phyloP scores from a whole-genome alignment of 1,140 invertebrate genomes.

The Caenorhabditis briggsae region DNA sequence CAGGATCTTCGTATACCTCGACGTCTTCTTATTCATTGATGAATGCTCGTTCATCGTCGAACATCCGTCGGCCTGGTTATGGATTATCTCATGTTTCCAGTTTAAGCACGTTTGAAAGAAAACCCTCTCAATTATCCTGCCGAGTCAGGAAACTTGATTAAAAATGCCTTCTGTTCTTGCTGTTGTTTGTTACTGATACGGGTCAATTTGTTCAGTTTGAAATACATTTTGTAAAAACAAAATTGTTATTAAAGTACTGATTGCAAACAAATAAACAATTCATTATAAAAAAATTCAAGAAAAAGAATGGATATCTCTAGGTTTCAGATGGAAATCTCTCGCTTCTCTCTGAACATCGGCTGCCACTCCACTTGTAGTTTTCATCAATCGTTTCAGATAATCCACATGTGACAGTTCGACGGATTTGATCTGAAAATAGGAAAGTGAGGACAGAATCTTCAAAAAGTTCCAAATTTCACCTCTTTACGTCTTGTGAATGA shows the following conservation, averaged over 20 bases:
- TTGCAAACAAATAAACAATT: neutral
- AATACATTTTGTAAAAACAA: neutral
- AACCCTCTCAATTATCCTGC: constrained; percentile 50
- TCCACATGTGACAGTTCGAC: constrained; percentile 22
- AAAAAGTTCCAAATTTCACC: neutral
- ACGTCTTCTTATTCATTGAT: constrained; percentile 63
- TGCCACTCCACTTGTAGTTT: neutral
- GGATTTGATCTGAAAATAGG: constrained; percentile 1
- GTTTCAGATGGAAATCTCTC: neutral
- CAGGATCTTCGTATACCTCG: constrained; percentile 56
- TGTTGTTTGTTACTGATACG: neutral
- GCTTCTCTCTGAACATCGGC: constrained; percentile 37
- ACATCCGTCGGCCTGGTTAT: constrained; percentile 70
- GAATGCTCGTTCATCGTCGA: constrained; percentile 61
- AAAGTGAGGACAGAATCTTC: neutral
- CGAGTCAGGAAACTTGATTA: constrained; percentile 21
- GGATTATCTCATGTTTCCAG: constrained; percentile 70
- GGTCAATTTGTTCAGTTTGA: neutral
- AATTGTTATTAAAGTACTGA: neutral
- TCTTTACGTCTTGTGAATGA: constrained; percentile 18
- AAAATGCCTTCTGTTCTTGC: neutral
- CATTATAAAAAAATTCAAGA: constrained; percentile 8
- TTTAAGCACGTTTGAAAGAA: constrained; percentile 56
- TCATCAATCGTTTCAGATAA: constrained; percentile 19
- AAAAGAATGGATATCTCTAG: constrained; percentile 1